Conservation (phyloP, 2,113 vertebrate species). For the Penelope pileata region DNA sequence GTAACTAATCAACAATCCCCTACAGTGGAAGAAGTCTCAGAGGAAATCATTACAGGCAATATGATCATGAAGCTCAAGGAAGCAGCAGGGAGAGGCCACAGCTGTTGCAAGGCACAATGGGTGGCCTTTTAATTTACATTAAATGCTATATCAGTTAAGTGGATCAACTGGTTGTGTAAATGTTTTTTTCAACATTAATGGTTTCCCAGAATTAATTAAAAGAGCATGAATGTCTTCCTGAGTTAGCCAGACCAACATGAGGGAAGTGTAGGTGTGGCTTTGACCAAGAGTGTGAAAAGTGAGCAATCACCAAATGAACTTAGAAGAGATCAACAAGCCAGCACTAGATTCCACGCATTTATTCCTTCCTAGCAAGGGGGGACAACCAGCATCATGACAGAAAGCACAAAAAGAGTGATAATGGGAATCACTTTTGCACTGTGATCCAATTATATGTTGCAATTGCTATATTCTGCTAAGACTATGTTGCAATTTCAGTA, state of each 20-base stretch:
- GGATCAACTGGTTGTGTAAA: neutral
- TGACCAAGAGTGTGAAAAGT: neutral
- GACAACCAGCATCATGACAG: neutral
- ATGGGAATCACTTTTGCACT: neutral
- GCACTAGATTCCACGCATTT: neutral
- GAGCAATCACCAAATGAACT: neutral
- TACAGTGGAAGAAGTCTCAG: neutral
- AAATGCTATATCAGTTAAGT: neutral
- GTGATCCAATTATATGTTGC: neutral
- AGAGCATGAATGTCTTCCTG: neutral
- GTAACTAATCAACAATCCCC: neutral
- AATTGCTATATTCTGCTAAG: neutral
- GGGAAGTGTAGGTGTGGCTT: neutral
- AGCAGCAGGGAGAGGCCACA: neutral
- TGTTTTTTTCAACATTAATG: neutral
- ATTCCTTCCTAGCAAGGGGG: neutral
- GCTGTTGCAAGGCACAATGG: neutral
- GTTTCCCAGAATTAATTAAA: neutral
- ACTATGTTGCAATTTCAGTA: neutral
- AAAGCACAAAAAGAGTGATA: neutral
- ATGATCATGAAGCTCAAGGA: neutral
- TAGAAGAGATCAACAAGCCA: neutral
- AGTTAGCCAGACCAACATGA: neutral
- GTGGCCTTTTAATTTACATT: neutral
- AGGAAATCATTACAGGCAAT: neutral